These are phyloP conservation scores for roundworm (Caenorhabditis elegans) DNA, from an alignment of 1,140 invertebrate species.

Conservation along the genomic window WBcel235 BX284606.5:6970001-6970500, in stretches of 20 bases:
- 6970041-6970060: constrained; percentile 14
- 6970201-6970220: no score
- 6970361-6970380: neutral
- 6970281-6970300: neutral
- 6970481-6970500: no score
- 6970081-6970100: constrained; percentile 29
- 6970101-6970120: constrained; percentile 16
- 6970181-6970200: no score
- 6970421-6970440: no score
- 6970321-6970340: constrained; percentile 4
- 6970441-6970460: no score
- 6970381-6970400: neutral
- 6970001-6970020: constrained; percentile 17
- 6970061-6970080: neutral
- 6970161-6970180: neutral
- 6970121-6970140: neutral
- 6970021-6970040: constrained; percentile 7
- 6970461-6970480: no score
- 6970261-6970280: neutral
- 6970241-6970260: no score
- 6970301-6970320: neutral
- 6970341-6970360: neutral
- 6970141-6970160: constrained; percentile 21
- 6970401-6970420: no score
- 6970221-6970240: no score